Evolutionary conservation across 1,140 invertebrate species (phyloP).

Genomic region (Scylla paramamosain): DNA sequence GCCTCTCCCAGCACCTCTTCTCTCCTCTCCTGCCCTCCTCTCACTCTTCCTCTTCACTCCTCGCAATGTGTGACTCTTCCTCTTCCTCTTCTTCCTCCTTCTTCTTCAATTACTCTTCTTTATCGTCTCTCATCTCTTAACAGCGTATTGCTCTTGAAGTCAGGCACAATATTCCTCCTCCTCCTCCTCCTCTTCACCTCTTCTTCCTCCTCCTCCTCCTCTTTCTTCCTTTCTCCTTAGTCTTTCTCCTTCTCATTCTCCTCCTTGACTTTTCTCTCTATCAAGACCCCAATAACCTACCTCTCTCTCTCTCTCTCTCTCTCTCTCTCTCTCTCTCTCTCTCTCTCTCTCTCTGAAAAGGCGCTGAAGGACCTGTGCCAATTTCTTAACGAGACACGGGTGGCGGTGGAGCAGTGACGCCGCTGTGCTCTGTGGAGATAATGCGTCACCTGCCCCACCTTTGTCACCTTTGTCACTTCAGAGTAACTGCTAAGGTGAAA

Average conservation of each 20-base stretch:
- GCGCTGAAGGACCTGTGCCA: background rate
- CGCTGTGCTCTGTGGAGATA: no score
- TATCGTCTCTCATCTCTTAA: background rate
- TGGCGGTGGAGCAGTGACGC: background rate
- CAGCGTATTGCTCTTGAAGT: background rate
- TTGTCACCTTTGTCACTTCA: no score
- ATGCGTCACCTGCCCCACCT: no score
- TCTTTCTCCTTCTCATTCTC: background rate
- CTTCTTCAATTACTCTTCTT: background rate
- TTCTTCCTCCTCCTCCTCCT: background rate
- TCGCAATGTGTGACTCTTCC: background rate
- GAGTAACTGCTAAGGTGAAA: no score
- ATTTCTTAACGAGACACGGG: background rate
- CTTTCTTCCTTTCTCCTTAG: background rate
- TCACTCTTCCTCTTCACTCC: background rate
- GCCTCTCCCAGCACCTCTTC: background rate
- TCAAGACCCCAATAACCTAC: background rate
- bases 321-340: background rate
- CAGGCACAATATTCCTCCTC: constrained; percentile 5
- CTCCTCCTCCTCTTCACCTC: background rate
- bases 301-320: constrained; percentile 17
- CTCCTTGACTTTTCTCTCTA: no score
- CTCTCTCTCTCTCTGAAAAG: background rate
- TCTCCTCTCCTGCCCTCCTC: background rate
- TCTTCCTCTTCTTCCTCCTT: background rate